phyloP scores from a whole-genome alignment of 1,140 invertebrate species.

The Brachionus rubens region DNA sequence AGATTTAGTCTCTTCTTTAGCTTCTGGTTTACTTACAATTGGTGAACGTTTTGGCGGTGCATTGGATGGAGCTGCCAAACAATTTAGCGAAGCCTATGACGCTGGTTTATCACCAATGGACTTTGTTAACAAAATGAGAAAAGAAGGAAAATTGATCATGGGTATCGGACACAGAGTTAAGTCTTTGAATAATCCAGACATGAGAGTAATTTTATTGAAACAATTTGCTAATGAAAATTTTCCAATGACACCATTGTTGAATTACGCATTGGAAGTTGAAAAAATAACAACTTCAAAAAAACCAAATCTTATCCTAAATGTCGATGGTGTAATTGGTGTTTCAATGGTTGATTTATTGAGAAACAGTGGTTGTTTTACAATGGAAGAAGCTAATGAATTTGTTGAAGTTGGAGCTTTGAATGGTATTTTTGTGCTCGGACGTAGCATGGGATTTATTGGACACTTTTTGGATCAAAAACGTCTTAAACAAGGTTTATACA shows the following conservation, averaged over 20 bases:
- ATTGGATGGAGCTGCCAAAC: slow-evolving; percentile 87
- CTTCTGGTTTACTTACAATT: slow-evolving; percentile 94
- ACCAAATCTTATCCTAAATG: slow-evolving; percentile 97
- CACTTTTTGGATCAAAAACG: slow-evolving; percentile 98
- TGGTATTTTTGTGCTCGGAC: slow-evolving; percentile 92
- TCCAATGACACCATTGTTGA: slow-evolving; percentile 81
- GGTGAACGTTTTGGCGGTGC: slow-evolving; percentile 98
- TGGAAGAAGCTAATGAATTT: slow-evolving; percentile 94
- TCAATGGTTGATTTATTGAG: slow-evolving; percentile 93
- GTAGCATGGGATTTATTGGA: slow-evolving; percentile 97
- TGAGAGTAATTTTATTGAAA: slow-evolving; percentile 89
- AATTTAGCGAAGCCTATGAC: slow-evolving; percentile 93
- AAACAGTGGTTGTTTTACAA: slow-evolving; percentile 71
- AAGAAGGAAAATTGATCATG: slow-evolving; percentile 96
- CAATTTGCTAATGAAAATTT: slow-evolving; percentile 91
- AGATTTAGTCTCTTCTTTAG: slow-evolving; percentile 91
- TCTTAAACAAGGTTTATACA: slow-evolving; percentile 95
- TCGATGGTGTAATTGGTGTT: slow-evolving; percentile 95
- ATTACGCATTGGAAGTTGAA: slow-evolving; percentile 94
- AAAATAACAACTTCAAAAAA: slow-evolving; percentile 83
- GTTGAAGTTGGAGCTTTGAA: slow-evolving; percentile 96
- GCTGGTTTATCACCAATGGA: slow-evolving; percentile 90
- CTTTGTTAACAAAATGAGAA: slow-evolving; percentile 95
- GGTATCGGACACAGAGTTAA: slow-evolving; percentile 97
- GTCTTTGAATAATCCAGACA: slow-evolving; percentile 98